Base-by-base conservation (phyloP, 2,797 vertebrate species). In the Naso thynnoides region DNA sequence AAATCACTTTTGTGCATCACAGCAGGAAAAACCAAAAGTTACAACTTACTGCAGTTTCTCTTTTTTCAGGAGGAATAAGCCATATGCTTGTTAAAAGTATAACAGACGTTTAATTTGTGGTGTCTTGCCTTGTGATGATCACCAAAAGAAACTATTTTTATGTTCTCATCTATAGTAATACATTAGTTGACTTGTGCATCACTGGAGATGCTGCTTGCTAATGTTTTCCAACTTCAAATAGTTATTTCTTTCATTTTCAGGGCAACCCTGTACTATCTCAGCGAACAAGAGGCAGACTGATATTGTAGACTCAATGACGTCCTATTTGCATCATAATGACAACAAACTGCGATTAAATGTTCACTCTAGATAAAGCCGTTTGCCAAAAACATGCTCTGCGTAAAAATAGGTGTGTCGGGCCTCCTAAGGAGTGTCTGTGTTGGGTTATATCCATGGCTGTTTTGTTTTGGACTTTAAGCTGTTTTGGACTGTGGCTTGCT, bases 401-500 rank as follows among this genome's bases (percentile, higher is more conserved):
- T 47, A 19, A 14, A 47, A 71, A 41, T 27, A 58, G 84, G 73
- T 68, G 76, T 78, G 74, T 38, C 73, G 5, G n/a, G 56, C 39
- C 24, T 73, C 50, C 19, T 31, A 26, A 86, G 77, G 69, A 58
- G 68, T 78, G 68, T 52, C 75, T 19, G 15, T 71, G 67, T 29
- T 71, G 59, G 68, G n/a, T 44, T 36, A 38, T 65, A 60, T 23
- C 27, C 11, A 0, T 2, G 39, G 10, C n/a, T 49, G 18, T 54
- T 54, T 24, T 6, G 14, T 27, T 68, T 58, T 59, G 24, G 52
- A 55, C 44, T 59, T 23, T 26, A 11, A 4, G 6, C 42, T 44
- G 7, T 21, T 19, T 55, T 18, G 18, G 24, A 10, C 18, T 27
- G 27, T 15, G 21, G 19, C 48, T 47, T 26, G 18, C 6, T 2